These are phyloP conservation scores for Lerista edwardsae DNA, from an alignment of 2,797 vertebrate species.

Conservation along the genomic window DNA sequence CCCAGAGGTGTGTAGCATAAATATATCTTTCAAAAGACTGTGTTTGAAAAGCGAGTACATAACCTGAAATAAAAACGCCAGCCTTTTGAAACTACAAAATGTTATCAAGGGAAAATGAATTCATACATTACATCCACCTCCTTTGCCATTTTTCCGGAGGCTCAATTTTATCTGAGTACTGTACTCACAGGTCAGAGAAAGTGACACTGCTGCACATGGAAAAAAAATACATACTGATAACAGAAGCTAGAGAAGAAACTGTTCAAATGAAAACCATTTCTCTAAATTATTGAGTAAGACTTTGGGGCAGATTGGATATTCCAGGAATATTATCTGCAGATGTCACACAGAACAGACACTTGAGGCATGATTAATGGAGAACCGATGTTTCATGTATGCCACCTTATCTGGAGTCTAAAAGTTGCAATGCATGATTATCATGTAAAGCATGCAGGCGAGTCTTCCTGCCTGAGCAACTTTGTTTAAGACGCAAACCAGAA, in stretches of 20 bases:
- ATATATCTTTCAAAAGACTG: slow-evolving; percentile 23
- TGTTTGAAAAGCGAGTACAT: slow-evolving; percentile 35
- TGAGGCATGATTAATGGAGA: slow-evolving; percentile 14
- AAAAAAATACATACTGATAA: slow-evolving; percentile 7
- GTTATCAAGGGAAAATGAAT: slow-evolving; percentile 40
- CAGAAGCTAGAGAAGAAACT: neutral
- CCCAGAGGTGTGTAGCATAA: slow-evolving; percentile 25
- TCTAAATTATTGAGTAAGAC: slow-evolving; percentile 17
- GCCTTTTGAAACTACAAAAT: slow-evolving; percentile 19
- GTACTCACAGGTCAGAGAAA: slow-evolving; percentile 15
- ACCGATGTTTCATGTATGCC: slow-evolving; percentile 3
- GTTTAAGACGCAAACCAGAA: neutral
- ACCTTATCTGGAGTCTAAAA: slow-evolving; percentile 18
- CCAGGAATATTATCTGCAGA: neutral
- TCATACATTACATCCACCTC: slow-evolving; percentile 12
- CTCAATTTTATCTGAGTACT: slow-evolving; percentile 22
- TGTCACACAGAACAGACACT: slow-evolving; percentile 6
- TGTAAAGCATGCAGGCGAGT: slow-evolving; percentile 21
- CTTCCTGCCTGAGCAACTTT: slow-evolving; percentile 31
- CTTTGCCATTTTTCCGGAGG: slow-evolving; percentile 38
- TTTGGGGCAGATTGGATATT: slow-evolving; percentile 21
- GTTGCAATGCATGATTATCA: neutral
- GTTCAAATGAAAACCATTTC: slow-evolving; percentile 9
- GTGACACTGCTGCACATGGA: neutral
- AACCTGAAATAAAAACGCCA: slow-evolving; percentile 27